Base-by-base conservation (phyloP, 2,888 invertebrate genomes). In the Apodemia mormo region DNA sequence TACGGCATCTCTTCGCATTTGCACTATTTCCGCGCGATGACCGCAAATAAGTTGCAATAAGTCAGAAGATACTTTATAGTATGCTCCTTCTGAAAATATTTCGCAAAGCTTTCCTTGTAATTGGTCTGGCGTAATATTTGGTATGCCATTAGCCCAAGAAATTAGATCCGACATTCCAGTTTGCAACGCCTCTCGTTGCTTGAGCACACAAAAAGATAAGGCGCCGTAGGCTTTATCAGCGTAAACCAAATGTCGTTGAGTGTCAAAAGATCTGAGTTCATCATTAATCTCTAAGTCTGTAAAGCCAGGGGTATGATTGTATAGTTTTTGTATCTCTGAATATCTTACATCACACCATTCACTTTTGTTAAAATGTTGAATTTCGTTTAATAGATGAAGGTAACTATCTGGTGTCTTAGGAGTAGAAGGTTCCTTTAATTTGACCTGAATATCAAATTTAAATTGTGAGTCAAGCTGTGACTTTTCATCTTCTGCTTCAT, bases 1-100 rank as follows among this genome's bases (percentile, higher is more conserved):
- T 12, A 73, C 29, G 10, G 64, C 56, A 49, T 71, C 70, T 1
- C 71, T 8, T 2, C 71, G 70, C 67, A 71, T 71, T 70, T 71
- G 68, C 10, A 73, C 29, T 37, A 68, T 49, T 9, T 73, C 71
- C 30, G 70, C 68, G 6, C 70, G 58, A 30, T 71, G 70, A 33
- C 71, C 73, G 22, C 69, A 73, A 12, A 68, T 14, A 54, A 73
- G 68, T 56, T 73, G 66, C 14, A 49, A 29, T n/a, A 66, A 49
- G 49, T 66, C 66, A 7, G 66, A 66, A 6, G 66, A 66, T 30
- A 49, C 14, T 2, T 45, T 49, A 49, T 66, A 33, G 9, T 45
- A 66, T 12, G 22, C 52, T 14, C 66, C 66, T 8, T 66, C 22
- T 7, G 29, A 45, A 6, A 66, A 66, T 1, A 66, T 33, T 33